Percentiles rank a stretch among this genome's conserved stretches.
phyloP scores from a whole-genome alignment of 2,888 invertebrate species.

The Buathra laborator region DNA sequence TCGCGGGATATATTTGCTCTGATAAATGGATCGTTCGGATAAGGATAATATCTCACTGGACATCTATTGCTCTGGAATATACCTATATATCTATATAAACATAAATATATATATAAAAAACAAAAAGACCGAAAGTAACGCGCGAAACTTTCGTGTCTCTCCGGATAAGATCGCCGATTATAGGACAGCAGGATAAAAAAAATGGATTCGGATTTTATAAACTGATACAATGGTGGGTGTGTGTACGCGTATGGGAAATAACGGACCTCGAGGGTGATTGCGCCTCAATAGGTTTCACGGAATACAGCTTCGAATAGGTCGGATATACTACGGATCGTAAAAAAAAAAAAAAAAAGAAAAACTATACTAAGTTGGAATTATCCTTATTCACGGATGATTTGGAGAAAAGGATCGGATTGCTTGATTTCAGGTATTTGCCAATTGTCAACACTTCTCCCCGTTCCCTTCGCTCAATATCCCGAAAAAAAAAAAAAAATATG shows the following conservation, averaged over 20 bases:
- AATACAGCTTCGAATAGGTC: constrained; percentile 51
- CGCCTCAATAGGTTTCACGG: constrained; percentile 41
- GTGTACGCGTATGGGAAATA: constrained; percentile 45
- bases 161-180: constrained; percentile 39
- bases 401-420: constrained; percentile 63
- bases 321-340: constrained; percentile 54
- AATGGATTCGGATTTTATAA: constrained; percentile 52
- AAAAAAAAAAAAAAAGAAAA: constrained; percentile 10
- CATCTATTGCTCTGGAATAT: constrained; percentile 62
- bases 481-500: background rate
- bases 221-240: constrained; percentile 51
- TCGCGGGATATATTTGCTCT: constrained; percentile 70
- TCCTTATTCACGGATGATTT: constrained; percentile 55
- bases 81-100: background rate
- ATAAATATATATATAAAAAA: constrained; percentile 44
- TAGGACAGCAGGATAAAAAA: constrained; percentile 45
- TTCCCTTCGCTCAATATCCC: background rate
- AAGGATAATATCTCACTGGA: constrained; percentile 65
- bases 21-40: constrained; percentile 66
- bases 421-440: constrained; percentile 69
- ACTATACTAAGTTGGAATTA: constrained; percentile 61
- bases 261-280: constrained; percentile 8
- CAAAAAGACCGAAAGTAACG: constrained; percentile 72
- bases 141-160: constrained; percentile 56
- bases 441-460: constrained; percentile 40